Evolutionary conservation across 92 coral and sea anemone species (phyloP).

Genomic region (Actinernus sp.): DNA sequence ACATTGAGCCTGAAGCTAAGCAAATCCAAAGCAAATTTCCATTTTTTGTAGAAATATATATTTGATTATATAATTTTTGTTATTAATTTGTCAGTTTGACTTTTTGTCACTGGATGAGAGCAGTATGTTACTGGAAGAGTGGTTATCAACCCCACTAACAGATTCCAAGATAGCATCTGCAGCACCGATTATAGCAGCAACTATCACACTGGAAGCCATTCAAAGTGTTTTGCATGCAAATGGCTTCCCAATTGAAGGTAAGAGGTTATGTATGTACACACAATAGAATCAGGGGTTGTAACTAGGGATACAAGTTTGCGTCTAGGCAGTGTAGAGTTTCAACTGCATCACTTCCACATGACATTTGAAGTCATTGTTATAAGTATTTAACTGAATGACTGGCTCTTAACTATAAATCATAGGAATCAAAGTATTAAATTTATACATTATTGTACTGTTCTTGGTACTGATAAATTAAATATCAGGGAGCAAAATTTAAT

Average conservation of each 20-base stretch:
- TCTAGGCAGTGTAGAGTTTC: neutral
- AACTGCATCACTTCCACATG: neutral
- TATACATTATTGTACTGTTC: too few relatives aligned
- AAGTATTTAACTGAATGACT: neutral
- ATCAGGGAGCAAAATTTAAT: too few relatives aligned
- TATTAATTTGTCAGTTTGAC: neutral
- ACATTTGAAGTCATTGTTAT: too few relatives aligned
- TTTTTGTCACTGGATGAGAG: neutral
- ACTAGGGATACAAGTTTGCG: neutral
- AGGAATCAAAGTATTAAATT: neutral
- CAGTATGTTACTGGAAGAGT: conserved; percentile 17
- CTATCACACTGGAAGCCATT: conserved; percentile 94
- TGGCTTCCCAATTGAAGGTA: conserved; percentile 85
- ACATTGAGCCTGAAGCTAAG: too few relatives aligned
- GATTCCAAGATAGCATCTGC: conserved; percentile 65
- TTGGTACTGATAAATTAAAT: too few relatives aligned
- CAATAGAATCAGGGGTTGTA: neutral
- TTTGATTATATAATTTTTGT: neutral
- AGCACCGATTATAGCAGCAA: conserved; percentile 91
- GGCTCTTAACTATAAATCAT: neutral
- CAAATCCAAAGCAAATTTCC: too few relatives aligned
- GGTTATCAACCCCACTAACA: conserved; percentile 45
- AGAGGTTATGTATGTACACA: neutral
- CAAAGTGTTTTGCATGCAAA: conserved; percentile 78
- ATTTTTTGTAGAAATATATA: neutral